Conservation (phyloP, 2,888 invertebrate genomes). For the Microplitis manilae region DNA sequence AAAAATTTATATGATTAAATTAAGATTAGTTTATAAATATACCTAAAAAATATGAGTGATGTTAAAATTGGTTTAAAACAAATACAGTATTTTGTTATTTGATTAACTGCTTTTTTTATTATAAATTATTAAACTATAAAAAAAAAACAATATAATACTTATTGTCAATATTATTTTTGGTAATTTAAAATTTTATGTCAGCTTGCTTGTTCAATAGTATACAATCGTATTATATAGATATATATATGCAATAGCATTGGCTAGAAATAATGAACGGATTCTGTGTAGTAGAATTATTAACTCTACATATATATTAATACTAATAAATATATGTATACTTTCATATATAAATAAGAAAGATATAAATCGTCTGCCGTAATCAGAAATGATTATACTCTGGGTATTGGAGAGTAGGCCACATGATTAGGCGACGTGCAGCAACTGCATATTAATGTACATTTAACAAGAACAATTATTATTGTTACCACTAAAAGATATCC, state of each 20-base stretch:
- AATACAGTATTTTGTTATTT: conserved; percentile 48
- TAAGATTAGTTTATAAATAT: not conserved
- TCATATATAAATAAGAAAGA: no score
- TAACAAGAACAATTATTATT: conserved; percentile 59
- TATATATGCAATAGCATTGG: conserved; percentile 27
- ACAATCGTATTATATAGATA: conserved; percentile 34
- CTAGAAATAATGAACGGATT: conserved; percentile 17
- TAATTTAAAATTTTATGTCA: conserved; percentile 19
- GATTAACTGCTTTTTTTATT: conserved; percentile 12
- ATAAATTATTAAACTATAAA: conserved; percentile 35
- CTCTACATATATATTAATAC: not conserved
- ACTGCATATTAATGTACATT: conserved; percentile 55
- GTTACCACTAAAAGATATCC: conserved; percentile 73
- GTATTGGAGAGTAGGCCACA: conserved; percentile 59
- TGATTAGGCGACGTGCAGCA: conserved; percentile 57
- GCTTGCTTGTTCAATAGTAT: conserved; percentile 22
- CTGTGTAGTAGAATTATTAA: not conserved
- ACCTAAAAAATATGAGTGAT: not conserved
- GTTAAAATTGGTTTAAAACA: conserved; percentile 30
- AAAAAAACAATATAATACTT: conserved; percentile 15
- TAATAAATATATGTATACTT: not conserved
- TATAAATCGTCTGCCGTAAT: no score
- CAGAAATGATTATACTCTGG: conserved; percentile 45
- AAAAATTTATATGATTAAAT: not conserved
- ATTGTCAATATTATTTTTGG: conserved; percentile 20